phyloP scores from a whole-genome alignment of 2,797 vertebrate species.

The Pygocentrus nattereri region DNA sequence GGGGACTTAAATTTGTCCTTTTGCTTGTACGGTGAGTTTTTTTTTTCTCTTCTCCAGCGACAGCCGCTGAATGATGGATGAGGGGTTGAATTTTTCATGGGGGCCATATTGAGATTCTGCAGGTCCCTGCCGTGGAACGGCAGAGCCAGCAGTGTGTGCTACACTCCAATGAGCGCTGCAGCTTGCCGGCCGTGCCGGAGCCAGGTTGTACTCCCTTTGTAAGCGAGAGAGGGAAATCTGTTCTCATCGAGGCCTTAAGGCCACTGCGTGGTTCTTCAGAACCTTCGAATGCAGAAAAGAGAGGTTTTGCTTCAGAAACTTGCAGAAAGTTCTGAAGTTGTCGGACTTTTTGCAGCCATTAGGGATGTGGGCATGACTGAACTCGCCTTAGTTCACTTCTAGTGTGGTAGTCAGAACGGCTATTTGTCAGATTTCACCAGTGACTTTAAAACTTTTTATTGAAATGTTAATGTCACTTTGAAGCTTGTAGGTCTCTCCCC shows the following conservation, averaged over 20 bases:
- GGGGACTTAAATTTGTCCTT: conserved; percentile 27
- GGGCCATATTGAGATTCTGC: conserved; percentile 22
- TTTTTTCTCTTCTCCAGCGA: neutral
- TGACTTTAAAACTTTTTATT: neutral
- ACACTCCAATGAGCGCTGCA: conserved; percentile 9
- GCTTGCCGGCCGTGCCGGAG: neutral
- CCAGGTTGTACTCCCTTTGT: neutral
- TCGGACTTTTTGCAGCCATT: neutral
- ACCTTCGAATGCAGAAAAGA: no score
- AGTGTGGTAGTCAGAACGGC: no score
- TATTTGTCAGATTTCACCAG: neutral
- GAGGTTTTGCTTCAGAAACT: neutral
- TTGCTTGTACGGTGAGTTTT: neutral
- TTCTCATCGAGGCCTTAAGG: neutral
- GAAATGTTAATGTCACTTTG: neutral
- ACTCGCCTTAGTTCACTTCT: no score
- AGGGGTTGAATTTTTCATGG: conserved; percentile 46
- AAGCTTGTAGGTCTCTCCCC: no score
- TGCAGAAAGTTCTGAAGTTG: neutral
- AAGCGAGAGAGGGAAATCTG: neutral
- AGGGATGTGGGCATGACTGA: neutral
- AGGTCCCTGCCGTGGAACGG: conserved; percentile 1
- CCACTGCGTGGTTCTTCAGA: neutral
- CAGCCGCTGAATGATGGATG: conserved; percentile 41
- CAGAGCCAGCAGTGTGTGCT: neutral